A percentile compares a stretch with the other conserved stretches of the same genome.
These are phyloP conservation scores for Cerastis leucographa DNA, from an alignment of 2,888 invertebrate species.

Conservation along the genomic window DNA sequence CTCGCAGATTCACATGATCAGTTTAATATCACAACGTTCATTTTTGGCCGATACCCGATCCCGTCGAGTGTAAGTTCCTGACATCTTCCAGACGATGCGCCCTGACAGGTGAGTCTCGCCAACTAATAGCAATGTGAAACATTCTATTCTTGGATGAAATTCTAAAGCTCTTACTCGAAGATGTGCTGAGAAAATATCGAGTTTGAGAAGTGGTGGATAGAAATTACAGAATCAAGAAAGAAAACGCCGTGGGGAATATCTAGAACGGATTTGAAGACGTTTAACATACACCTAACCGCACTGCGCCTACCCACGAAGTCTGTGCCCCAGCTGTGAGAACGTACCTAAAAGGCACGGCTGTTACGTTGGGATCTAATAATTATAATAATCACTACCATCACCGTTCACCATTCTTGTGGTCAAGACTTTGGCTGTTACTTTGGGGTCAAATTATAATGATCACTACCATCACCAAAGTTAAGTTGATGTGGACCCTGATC, in stretches of 20 bases:
- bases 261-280: neutral
- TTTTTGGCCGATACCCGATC: constrained; percentile 65
- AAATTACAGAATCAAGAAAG: neutral
- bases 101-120: constrained; percentile 78
- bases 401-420: neutral
- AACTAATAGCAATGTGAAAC: constrained; percentile 74
- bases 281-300: neutral
- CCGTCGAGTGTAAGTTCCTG: constrained; percentile 57
- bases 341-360: too few relatives aligned
- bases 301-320: neutral
- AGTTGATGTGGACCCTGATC: too few relatives aligned
- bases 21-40: constrained; percentile 56
- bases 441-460: neutral
- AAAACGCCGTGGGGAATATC: neutral
- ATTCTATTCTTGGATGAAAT: constrained; percentile 74
- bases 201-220: neutral
- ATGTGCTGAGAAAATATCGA: constrained; percentile 44
- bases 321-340: neutral
- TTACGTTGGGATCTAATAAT: too few relatives aligned
- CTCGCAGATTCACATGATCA: constrained; percentile 39
- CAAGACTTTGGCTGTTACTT: neutral
- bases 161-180: constrained; percentile 27
- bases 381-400: too few relatives aligned
- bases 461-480: neutral
- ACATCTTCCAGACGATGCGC: constrained; percentile 75